Conservation (phyloP, 2,888 invertebrate genomes). For the Entomobrya multifasciata region DNA sequence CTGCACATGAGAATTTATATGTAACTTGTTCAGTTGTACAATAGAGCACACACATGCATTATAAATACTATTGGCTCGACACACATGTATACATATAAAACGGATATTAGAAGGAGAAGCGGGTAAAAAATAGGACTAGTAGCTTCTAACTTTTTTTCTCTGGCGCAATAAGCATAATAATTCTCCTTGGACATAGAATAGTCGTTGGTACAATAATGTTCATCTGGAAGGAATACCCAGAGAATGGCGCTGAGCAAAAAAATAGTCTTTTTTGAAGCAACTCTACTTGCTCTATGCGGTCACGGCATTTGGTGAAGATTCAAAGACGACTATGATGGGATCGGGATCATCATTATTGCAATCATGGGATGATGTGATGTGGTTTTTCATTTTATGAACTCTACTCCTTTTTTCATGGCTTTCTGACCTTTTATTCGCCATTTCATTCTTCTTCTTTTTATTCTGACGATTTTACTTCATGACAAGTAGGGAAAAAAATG, state of each 20-base stretch:
- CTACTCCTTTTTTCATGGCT: constrained; percentile 1
- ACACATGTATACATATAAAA: not conserved
- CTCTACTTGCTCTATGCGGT: not conserved
- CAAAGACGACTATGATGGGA: not conserved
- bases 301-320: not conserved
- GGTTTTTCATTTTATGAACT: constrained; percentile 29
- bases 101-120: not conserved
- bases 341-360: constrained; percentile 41
- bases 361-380: constrained; percentile 3
- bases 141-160: not conserved
- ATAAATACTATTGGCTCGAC: not conserved
- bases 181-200: not conserved
- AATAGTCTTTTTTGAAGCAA: not conserved
- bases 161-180: constrained; percentile 8
- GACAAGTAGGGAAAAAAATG: no score
- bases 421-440: constrained; percentile 30
- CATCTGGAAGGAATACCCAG: not conserved
- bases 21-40: not conserved
- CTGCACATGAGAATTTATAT: not conserved
- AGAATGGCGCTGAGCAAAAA: not conserved
- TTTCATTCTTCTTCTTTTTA: not conserved
- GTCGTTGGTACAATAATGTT: not conserved
- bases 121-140: not conserved
- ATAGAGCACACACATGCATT: constrained; percentile 41
- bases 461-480: not conserved